Conservation (phyloP, 1,140 invertebrate species). For the Micrasema longulum region DNA sequence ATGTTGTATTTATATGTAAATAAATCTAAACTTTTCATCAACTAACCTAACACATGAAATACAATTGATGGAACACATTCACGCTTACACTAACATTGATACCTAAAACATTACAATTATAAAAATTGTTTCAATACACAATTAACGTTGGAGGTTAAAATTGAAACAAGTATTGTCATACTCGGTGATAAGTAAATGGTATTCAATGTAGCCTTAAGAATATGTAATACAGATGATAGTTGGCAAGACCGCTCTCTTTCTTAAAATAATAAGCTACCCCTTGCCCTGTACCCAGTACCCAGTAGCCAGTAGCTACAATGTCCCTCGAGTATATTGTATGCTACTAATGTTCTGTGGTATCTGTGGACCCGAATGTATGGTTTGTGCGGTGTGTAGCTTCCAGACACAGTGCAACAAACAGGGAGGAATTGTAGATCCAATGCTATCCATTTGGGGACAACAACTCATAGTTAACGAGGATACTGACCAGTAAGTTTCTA, state of each 20-base stretch:
- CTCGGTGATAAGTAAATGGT: background rate
- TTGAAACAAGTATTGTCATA: too few species aligned
- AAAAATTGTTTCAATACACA: background rate
- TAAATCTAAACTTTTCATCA: background rate
- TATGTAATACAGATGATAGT: conserved; percentile 19
- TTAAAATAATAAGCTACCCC: conserved; percentile 35
- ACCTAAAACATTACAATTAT: background rate
- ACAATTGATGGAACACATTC: conserved; percentile 11
- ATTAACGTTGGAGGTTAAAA: background rate
- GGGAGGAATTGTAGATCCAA: conserved; percentile 95
- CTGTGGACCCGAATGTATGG: conserved; percentile 53
- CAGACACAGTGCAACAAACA: conserved; percentile 93
- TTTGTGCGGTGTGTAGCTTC: conserved; percentile 78
- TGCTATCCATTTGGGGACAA: conserved; percentile 97
- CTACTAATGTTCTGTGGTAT: conserved; percentile 48
- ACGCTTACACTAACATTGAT: conserved; percentile 10
- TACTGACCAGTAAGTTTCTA: conserved; percentile 90
- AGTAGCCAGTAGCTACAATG: background rate
- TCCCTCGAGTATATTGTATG: conserved; percentile 20
- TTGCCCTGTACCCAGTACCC: conserved; percentile 18
- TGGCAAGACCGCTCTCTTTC: conserved; percentile 53
- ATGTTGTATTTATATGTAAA: conserved; percentile 1
- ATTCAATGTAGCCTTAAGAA: conserved; percentile 29
- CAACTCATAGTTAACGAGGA: conserved; percentile 97
- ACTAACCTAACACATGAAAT: background rate